Evolutionary conservation across 2,113 vertebrate species (phyloP).

Genomic region (Raja brachyura): DNA sequence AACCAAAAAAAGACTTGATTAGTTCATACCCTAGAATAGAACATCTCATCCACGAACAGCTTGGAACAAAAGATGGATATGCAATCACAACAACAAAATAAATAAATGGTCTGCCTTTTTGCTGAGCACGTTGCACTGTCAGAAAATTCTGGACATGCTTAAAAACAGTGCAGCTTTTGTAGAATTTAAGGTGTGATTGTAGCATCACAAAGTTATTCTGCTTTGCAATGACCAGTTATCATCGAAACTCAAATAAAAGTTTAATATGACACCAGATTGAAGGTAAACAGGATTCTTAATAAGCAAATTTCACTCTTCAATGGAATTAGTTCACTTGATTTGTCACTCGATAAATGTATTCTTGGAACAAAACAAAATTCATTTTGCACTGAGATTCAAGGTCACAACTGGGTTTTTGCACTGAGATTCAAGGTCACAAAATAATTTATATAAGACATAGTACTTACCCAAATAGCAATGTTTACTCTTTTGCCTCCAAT

Average conservation of each 20-base stretch:
- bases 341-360: not conserved
- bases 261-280: not conserved
- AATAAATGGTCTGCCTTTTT: no score
- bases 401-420: not conserved
- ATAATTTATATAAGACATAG: not conserved
- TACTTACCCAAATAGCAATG: constrained; percentile 84
- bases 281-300: not conserved
- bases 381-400: not conserved
- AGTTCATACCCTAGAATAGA: not conserved
- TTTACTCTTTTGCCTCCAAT: constrained; percentile 96
- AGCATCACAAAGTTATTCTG: not conserved
- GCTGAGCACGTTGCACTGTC: no score
- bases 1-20: not conserved
- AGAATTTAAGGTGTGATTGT: not conserved
- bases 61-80: not conserved
- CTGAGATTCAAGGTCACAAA: not conserved
- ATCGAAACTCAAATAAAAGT: not conserved
- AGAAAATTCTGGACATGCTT: not conserved
- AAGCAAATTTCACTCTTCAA: not conserved
- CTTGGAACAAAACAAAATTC: not conserved
- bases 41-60: not conserved
- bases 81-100: not conserved
- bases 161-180: not conserved
- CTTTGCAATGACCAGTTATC: not conserved
- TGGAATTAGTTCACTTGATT: not conserved